Conservation (phyloP, 1,140 invertebrate genomes). For the Caenorhabditis inopinata region DNA sequence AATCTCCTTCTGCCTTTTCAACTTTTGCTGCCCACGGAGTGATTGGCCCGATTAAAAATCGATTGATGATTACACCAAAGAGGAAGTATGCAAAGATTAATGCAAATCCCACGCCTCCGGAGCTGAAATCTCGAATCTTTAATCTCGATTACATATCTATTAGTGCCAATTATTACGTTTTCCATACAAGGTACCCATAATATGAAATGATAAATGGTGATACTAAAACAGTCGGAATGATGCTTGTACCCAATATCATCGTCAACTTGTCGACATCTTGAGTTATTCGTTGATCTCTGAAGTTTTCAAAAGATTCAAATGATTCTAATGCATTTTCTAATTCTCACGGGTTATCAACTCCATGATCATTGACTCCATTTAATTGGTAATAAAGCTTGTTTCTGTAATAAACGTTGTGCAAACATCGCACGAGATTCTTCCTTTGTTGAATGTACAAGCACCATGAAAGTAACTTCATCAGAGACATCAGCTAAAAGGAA, state of each 20-base stretch:
- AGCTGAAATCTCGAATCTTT: slow-evolving; percentile 62
- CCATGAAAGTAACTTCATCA: slow-evolving; percentile 50
- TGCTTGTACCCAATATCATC: slow-evolving; percentile 45
- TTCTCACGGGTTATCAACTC: slow-evolving; percentile 55
- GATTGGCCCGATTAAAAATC: slow-evolving; percentile 71
- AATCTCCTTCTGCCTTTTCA: slow-evolving; percentile 72
- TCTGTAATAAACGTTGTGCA: slow-evolving; percentile 49
- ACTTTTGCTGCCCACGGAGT: slow-evolving; percentile 69
- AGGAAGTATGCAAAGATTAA: slow-evolving; percentile 71
- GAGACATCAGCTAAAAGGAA: slow-evolving; percentile 34
- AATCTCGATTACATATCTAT: too few species aligned
- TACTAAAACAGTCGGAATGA: slow-evolving; percentile 47
- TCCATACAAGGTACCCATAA: slow-evolving; percentile 37
- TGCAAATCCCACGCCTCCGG: slow-evolving; percentile 70
- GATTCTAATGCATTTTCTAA: background rate
- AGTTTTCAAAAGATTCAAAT: background rate
- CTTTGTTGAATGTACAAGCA: slow-evolving; percentile 47
- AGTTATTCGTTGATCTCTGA: slow-evolving; percentile 54
- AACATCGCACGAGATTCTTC: slow-evolving; percentile 40
- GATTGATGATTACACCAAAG: slow-evolving; percentile 71
- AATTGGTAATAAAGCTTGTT: slow-evolving; percentile 46
- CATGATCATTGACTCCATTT: slow-evolving; percentile 46
- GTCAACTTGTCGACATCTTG: slow-evolving; percentile 52
- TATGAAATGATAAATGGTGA: slow-evolving; percentile 48
- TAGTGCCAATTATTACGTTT: background rate